phyloP scores from a whole-genome alignment of 2,888 invertebrate species.

The Glaucopsyche alexis region DNA sequence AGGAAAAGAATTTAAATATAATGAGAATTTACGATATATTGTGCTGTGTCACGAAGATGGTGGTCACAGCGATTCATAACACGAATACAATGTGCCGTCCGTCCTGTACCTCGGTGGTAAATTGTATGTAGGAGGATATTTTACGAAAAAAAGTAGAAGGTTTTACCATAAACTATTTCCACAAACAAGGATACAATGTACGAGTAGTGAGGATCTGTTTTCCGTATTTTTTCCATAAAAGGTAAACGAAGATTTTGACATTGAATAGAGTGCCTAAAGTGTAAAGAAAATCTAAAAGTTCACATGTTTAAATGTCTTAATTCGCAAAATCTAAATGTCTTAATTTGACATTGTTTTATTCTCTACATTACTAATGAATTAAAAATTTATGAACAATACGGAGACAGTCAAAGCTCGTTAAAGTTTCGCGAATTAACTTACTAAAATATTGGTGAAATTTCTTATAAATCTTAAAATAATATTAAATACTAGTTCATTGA shows the following conservation, averaged over 20 bases:
- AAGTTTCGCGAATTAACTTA: too few relatives aligned
- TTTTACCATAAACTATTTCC: not conserved
- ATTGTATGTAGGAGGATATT: not conserved
- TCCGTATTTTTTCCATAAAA: not conserved
- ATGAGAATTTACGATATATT: slow-evolving; percentile 46
- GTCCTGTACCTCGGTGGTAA: slow-evolving; percentile 16
- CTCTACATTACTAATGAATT: too few relatives aligned
- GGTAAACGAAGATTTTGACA: not conserved
- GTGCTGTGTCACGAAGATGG: slow-evolving; percentile 43
- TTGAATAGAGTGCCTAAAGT: too few relatives aligned
- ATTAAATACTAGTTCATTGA: too few relatives aligned
- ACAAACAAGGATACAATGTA: not conserved
- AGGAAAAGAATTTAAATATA: slow-evolving; percentile 32
- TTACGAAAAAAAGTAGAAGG: slow-evolving; percentile 1
- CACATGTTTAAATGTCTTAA: too few relatives aligned
- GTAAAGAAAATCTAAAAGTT: too few relatives aligned
- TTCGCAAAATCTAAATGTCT: too few relatives aligned
- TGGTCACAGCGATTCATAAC: slow-evolving; percentile 34
- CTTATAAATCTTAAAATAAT: too few relatives aligned
- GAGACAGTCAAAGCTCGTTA: too few relatives aligned
- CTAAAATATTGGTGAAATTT: too few relatives aligned
- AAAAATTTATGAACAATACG: too few relatives aligned
- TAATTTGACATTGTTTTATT: too few relatives aligned
- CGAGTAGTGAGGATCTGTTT: not conserved
- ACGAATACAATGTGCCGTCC: slow-evolving; percentile 20